A percentile compares a stretch with the other conserved stretches of the same genome.
Evolutionary conservation across 2,113 vertebrate genomes (phyloP).

Genomic region (Myrmecobius fasciatus): DNA sequence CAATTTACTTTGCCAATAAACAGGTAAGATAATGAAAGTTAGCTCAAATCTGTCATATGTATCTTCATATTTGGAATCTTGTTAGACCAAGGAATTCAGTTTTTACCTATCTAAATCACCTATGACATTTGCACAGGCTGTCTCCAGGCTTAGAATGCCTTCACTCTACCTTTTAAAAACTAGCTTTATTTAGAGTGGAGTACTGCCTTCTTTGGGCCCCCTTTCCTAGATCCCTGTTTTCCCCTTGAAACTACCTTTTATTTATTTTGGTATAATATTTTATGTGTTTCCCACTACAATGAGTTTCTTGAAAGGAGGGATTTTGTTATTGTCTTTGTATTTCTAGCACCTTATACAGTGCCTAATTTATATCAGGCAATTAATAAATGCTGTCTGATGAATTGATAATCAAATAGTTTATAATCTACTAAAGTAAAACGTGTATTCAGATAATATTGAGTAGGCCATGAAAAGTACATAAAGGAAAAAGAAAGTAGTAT

Average conservation of each 20-base stretch:
- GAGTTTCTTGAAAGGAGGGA: neutral
- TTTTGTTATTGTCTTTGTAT: neutral
- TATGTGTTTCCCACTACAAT: neutral
- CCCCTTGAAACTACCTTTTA: neutral
- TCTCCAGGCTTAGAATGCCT: neutral
- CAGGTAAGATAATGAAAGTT: no score
- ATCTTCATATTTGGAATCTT: no score
- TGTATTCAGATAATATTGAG: neutral
- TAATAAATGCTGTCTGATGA: neutral
- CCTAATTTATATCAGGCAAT: neutral
- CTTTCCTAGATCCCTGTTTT: neutral
- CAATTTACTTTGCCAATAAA: no score
- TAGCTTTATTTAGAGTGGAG: neutral
- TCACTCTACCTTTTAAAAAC: neutral
- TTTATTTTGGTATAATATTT: neutral
- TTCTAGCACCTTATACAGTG: neutral
- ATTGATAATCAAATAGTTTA: neutral
- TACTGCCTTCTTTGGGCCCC: neutral
- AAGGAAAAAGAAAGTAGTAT: neutral
- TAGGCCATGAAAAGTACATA: neutral
- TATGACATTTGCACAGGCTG: neutral
- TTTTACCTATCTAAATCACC: no score
- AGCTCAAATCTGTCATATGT: no score
- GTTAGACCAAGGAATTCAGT: no score
- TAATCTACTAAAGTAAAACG: neutral